Base-by-base conservation (phyloP, 37 sponge, comb jelly and placozoan species). In the Diacarnus erythraeanus region DNA sequence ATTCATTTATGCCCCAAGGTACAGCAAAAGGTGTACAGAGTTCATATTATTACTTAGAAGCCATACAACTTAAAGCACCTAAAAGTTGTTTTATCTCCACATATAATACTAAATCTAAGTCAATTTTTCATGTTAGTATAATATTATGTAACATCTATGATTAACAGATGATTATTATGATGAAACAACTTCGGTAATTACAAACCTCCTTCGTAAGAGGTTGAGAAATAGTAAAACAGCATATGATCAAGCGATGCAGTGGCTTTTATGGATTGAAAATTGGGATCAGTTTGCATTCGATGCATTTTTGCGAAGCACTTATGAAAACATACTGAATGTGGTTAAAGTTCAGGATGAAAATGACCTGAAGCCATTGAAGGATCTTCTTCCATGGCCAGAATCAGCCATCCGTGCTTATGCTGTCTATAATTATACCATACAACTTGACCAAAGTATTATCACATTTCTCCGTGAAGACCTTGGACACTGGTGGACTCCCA, bases 351-450 rank as follows among this genome's bases (percentile, higher is more conserved):
- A 35, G 27, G 35, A 21, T 20, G 47, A 39, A 4, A 41, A 71
- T 25, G 44, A 33, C 42, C 78, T 84, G 23, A 47, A 84, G 23
- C 67, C 38, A 37, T 71, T 84, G 10, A 59, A 61, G 21, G 0
- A 71, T 3, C 85, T 90, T 42, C 59, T 90, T 38, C 81, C 85
- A 54, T 90, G 90, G 90, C 81, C 90, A 25, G 65, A 80, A 20
- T 81, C 37, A 44, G 90, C 90, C 23, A 70, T 84, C 33, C 61
- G 40, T 31, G 90, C 77, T 9, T 80, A 71, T 64, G 2, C 10
- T 6, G 41, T 26, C 33, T 84, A 36, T 65, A 80, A 42, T 65
- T 84, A 90, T 59, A 81, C 77, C 25, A 39, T 8, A 0, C 51
- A 44, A 37, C 66, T 84, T n/a, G 90, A 84, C 65, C 9, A 18